Percentiles rank a stretch among this genome's conserved stretches.
These are phyloP conservation scores for Pseudomyrmex dendroicus DNA, from an alignment of 1,140 invertebrate species.

Conservation along the genomic window DNA sequence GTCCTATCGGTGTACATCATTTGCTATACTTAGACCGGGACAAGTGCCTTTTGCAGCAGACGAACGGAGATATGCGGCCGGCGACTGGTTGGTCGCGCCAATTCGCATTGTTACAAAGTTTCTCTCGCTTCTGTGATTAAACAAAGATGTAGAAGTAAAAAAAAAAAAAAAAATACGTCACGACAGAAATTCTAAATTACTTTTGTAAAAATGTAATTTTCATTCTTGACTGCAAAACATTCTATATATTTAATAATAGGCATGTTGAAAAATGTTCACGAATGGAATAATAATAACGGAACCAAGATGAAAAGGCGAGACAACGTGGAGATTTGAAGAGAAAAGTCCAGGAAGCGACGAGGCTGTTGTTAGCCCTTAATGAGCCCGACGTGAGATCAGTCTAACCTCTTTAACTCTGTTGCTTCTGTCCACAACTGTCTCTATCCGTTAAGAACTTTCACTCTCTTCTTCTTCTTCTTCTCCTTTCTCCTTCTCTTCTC, in stretches of 20 bases:
- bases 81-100: constrained; percentile 5
- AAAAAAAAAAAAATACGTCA: not conserved
- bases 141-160: not conserved
- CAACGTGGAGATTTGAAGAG: constrained; percentile 76
- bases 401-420: constrained; percentile 75
- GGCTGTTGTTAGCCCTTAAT: constrained; percentile 82
- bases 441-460: constrained; percentile 69
- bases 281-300: constrained; percentile 65
- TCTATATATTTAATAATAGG: constrained; percentile 56
- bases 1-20: constrained; percentile 45
- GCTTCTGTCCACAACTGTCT: constrained; percentile 76
- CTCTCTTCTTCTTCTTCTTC: constrained; percentile 58
- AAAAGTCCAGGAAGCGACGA: constrained; percentile 77
- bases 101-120: constrained; percentile 32
- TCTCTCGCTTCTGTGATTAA: not conserved
- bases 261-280: constrained; percentile 15
- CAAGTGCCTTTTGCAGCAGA: constrained; percentile 53
- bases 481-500: constrained; percentile 21
- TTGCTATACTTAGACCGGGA: constrained; percentile 53
- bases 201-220: not conserved
- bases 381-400: constrained; percentile 75
- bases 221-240: constrained; percentile 26
- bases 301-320: constrained; percentile 76
- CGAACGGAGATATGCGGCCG: constrained; percentile 23
- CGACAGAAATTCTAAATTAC: not conserved